These are phyloP conservation scores for Apoderus coryli DNA, from an alignment of 2,888 invertebrate genomes.

Conservation along the genomic window DNA sequence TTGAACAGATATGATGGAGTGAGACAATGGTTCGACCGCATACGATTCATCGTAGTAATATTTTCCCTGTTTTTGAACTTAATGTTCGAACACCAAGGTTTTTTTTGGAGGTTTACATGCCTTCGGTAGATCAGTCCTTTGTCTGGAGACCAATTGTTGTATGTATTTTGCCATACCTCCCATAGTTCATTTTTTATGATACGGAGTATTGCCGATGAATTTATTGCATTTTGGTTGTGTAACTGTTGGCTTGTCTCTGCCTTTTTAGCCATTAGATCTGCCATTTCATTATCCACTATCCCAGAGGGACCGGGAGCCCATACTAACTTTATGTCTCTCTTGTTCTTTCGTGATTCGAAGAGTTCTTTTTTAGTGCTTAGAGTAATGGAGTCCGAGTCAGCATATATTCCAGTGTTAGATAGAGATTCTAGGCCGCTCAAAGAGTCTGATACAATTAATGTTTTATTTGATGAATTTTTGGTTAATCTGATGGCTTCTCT, in stretches of 20 bases:
- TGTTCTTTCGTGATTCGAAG: background rate
- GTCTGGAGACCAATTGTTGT: slow-evolving; percentile 3
- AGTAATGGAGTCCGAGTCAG: background rate
- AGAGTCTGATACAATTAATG: background rate
- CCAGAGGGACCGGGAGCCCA: no score
- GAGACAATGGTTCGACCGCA: background rate
- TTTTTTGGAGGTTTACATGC: background rate
- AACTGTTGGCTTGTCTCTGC: background rate
- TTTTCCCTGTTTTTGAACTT: background rate
- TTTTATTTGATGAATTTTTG: background rate
- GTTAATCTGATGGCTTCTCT: slow-evolving; percentile 1
- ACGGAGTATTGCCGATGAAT: background rate
- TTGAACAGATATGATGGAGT: background rate
- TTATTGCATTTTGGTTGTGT: background rate
- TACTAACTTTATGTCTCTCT: background rate
- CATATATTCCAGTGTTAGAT: background rate
- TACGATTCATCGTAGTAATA: background rate
- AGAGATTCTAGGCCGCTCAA: no score
- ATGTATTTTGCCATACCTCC: background rate
- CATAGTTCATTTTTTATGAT: background rate
- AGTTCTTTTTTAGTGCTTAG: background rate
- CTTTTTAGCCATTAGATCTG: background rate
- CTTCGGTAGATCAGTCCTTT: background rate
- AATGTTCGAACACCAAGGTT: background rate
- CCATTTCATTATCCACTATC: background rate